phyloP scores from a whole-genome alignment of 2,113 vertebrate genomes.

The Festucalex cinctus region DNA sequence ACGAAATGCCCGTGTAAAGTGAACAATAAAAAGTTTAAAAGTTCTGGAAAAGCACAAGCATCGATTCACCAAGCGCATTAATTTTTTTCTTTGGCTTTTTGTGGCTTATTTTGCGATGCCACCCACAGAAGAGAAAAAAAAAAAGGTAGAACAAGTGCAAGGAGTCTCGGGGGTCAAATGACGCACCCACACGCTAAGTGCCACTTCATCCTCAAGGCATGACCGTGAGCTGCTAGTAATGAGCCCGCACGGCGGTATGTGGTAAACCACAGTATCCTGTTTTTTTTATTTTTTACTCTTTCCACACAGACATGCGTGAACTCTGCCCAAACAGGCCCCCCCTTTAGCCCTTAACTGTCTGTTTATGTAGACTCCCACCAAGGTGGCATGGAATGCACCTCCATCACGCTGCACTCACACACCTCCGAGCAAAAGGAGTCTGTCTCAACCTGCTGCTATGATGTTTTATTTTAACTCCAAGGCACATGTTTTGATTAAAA shows the following conservation, averaged over 20 bases:
- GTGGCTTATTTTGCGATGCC: too few species aligned
- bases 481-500: constrained; percentile 74
- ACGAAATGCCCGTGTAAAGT: background rate
- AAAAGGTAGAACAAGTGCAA: constrained; percentile 32
- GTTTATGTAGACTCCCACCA: constrained; percentile 51
- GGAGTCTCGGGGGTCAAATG: constrained; percentile 58
- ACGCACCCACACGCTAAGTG: constrained; percentile 55
- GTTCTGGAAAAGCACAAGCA: too few species aligned
- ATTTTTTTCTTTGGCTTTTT: too few species aligned
- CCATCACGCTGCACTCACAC: constrained; percentile 30
- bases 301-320: constrained; percentile 48
- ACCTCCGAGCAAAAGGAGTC: constrained; percentile 40
- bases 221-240: constrained; percentile 38
- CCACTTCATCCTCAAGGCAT: constrained; percentile 63
- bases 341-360: constrained; percentile 41
- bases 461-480: constrained; percentile 52
- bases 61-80: too few species aligned
- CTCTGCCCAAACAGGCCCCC: constrained; percentile 44
- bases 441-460: constrained; percentile 64
- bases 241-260: constrained; percentile 24
- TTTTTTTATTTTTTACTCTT: constrained; percentile 12
- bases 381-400: constrained; percentile 53
- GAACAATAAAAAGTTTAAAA: background rate
- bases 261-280: constrained; percentile 23
- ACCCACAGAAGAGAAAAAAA: too few species aligned